Evolutionary conservation across 2,888 invertebrate species (phyloP).

Genomic region (Eupithecia abbreviata): DNA sequence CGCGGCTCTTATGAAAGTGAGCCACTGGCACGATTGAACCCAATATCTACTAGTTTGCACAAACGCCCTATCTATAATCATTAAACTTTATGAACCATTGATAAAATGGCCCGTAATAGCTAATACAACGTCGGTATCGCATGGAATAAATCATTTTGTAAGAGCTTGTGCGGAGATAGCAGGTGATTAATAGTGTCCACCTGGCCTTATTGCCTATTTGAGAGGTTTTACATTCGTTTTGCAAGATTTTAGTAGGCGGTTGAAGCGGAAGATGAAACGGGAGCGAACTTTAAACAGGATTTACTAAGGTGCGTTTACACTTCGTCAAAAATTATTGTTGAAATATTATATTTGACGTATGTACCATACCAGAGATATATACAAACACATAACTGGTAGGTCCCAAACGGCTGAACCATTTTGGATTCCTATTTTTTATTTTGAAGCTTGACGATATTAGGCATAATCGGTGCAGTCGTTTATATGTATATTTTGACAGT

Average conservation of each 20-base stretch:
- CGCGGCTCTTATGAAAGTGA: background rate
- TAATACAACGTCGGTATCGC: constrained; percentile 29
- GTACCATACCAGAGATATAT: too few species aligned
- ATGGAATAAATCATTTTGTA: constrained; percentile 41
- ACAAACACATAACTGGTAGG: background rate
- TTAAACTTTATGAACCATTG: constrained; percentile 35
- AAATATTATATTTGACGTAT: too few species aligned
- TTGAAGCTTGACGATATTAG: background rate
- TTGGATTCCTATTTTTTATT: background rate
- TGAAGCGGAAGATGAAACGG: background rate
- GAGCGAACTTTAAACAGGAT: background rate
- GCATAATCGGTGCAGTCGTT: too few species aligned
- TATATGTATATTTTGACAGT: too few species aligned
- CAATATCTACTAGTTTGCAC: constrained; percentile 9
- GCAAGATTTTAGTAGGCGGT: constrained; percentile 7
- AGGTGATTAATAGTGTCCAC: constrained; percentile 41
- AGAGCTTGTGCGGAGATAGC: constrained; percentile 36
- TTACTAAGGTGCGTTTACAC: too few species aligned
- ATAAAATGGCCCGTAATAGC: constrained; percentile 29
- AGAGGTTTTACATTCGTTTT: constrained; percentile 15
- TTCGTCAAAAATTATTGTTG: too few species aligned
- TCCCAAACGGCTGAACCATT: background rate
- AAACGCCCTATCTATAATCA: constrained; percentile 22
- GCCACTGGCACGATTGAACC: constrained; percentile 6
- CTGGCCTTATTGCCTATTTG: constrained; percentile 28